Evolutionary conservation across 2,888 invertebrate genomes (phyloP).

Genomic region (Lepas anatifera): DNA sequence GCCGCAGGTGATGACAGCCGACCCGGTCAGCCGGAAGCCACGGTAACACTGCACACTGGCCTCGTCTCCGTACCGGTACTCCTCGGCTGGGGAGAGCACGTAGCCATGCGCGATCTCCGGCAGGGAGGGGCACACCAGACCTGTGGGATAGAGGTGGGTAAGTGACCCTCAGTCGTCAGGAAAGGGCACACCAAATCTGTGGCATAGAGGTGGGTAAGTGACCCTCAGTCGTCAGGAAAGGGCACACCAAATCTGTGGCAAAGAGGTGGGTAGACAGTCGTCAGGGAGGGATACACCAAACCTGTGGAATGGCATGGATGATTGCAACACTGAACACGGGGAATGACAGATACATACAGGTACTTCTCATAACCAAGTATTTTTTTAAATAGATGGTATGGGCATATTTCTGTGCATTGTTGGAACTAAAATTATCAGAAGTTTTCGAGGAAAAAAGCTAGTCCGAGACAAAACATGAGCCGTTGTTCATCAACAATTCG

Average conservation of each 20-base stretch:
- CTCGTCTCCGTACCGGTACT: constrained; percentile 77
- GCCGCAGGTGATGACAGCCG: constrained; percentile 72
- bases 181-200: background rate
- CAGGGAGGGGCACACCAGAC: constrained; percentile 26
- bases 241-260: background rate
- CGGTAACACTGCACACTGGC: constrained; percentile 81
- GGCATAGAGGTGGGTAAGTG: background rate
- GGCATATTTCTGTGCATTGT: no score
- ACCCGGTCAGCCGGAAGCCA: constrained; percentile 67
- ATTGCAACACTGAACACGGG: no score
- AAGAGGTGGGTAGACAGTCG: background rate
- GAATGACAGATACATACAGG: no score
- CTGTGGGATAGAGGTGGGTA: no score
- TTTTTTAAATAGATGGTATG: no score
- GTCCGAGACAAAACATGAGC: no score
- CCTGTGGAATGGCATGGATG: no score
- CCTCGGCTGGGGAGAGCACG: constrained; percentile 59
- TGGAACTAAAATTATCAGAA: no score
- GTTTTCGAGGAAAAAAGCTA: no score
- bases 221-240: background rate
- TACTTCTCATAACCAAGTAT: no score
- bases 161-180: no score
- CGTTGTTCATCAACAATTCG: no score
- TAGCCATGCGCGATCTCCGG: constrained; percentile 67
- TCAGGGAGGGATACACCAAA: background rate